Base-by-base conservation (phyloP, 2,113 vertebrate species). In the Dipodomys ordii region DNA sequence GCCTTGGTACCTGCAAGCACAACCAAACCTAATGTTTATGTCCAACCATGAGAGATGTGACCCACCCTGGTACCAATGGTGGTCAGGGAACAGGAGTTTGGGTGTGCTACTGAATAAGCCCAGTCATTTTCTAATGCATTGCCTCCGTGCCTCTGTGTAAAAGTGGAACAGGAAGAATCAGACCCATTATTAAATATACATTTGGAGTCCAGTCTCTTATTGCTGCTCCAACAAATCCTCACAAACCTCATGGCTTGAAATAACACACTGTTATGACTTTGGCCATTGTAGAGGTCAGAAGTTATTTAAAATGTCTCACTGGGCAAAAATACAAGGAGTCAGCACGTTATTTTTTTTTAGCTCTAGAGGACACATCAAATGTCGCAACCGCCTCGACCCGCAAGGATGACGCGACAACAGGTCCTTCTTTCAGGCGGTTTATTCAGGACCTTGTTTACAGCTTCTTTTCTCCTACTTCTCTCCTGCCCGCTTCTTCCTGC, bases 81-180 rank as follows among this genome's bases (percentile, higher is more conserved):
- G 19, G 7, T 27, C 19, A 39, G 69, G 3, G 16, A 23, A 49
- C 27, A 1, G 0, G 30, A 8, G 46, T 57, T 25, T 69, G 49
- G 49, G 3, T 0, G 8, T n/a, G 2, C 22, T 2, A 2, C 23
- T 6, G 1, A 30, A 53, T 10, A 35, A 83, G 46, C 18, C 20
- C 4, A 1, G 8, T 15, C 4, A 22, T 4, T 2, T 65, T 23
- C n/a, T 2, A 9, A 12, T 0, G 3, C 3, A 5, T 18, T 4
- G 20, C 88, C 11, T 1, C 30, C 49, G 15, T 4, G 8, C 25
- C 32, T 27, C 19, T 6, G 18, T 32, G 25, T 35, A 39, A 57
- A 74, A 1, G 30, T 9, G 39, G 4, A 30, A 3, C 0, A 1
- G 7, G 11, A 86, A 22, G 35, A 18, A 4, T 20, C 19, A 44